Conservation (phyloP, 2,797 vertebrate species). For the Chaetodon trifasciatus region DNA sequence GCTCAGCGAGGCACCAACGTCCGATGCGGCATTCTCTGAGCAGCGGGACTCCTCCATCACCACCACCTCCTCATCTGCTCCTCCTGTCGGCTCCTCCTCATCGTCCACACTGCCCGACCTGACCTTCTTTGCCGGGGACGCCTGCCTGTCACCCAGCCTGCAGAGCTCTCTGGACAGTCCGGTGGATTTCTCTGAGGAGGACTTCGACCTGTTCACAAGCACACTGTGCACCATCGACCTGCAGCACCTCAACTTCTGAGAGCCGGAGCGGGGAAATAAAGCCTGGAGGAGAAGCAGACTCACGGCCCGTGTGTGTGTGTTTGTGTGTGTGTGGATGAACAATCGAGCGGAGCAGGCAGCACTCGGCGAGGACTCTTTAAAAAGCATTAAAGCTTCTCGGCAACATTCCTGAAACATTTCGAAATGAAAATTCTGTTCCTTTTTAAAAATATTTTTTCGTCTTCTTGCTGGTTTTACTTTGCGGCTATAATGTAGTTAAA, state of each 20-base stretch:
- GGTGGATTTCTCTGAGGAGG: slow-evolving; percentile 93
- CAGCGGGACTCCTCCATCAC: slow-evolving; percentile 81
- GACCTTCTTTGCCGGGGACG: slow-evolving; percentile 88
- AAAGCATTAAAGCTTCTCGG: slow-evolving; percentile 62
- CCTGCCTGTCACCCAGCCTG: slow-evolving; percentile 88
- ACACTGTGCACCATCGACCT: slow-evolving; percentile 94
- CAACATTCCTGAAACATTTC: slow-evolving; percentile 80
- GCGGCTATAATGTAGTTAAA: slow-evolving; percentile 42
- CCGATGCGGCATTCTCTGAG: slow-evolving; percentile 81
- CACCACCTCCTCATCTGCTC: slow-evolving; percentile 49
- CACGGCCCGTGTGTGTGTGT: slow-evolving; percentile 15
- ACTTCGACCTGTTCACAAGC: slow-evolving; percentile 94
- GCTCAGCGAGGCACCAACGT: slow-evolving; percentile 45
- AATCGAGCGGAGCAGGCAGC: slow-evolving; percentile 38
- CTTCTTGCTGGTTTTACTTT: slow-evolving; percentile 58
- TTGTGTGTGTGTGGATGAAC: slow-evolving; percentile 41
- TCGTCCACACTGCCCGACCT: slow-evolving; percentile 84
- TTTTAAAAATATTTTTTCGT: slow-evolving; percentile 25
- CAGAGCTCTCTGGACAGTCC: slow-evolving; percentile 91
- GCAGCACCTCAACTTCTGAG: slow-evolving; percentile 89
- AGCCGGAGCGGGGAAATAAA: background rate
- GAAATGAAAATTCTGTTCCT: slow-evolving; percentile 50
- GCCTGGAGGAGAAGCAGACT: too few relatives aligned
- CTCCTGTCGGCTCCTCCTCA: slow-evolving; percentile 38
- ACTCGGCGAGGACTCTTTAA: slow-evolving; percentile 34